Evolutionary conservation across 2,888 invertebrate species (phyloP).

Genomic region (Spisula solida): DNA sequence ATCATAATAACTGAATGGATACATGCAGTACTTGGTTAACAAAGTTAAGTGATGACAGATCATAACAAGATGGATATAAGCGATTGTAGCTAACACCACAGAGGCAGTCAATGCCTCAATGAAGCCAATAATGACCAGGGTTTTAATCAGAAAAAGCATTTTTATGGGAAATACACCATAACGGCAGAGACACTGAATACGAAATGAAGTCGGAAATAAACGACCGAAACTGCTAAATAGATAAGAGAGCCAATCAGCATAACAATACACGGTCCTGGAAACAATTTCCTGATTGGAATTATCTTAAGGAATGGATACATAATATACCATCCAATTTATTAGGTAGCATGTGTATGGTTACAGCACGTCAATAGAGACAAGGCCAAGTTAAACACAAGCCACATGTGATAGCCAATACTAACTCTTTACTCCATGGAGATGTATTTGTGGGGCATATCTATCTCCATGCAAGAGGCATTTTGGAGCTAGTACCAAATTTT

Average conservation of each 20-base stretch:
- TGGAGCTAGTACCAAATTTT: too few relatives aligned
- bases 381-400: background rate
- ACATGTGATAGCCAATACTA: background rate
- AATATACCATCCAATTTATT: background rate
- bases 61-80: background rate
- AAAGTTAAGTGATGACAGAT: background rate
- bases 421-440: too few relatives aligned
- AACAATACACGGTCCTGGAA: background rate
- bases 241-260: conserved; percentile 18
- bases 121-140: conserved; percentile 1
- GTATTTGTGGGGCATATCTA: too few relatives aligned
- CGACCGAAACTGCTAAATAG: conserved; percentile 8
- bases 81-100: background rate
- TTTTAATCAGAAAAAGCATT: background rate
- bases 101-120: background rate
- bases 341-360: background rate
- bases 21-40: background rate
- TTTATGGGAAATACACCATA: conserved; percentile 3
- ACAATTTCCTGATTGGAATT: conserved; percentile 30
- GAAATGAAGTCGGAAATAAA: background rate
- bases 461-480: too few relatives aligned
- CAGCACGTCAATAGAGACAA: background rate
- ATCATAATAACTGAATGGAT: background rate
- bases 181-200: background rate
- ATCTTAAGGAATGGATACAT: background rate